Evolutionary conservation across 2,797 vertebrate genomes (phyloP), one percentile per base, ranked within the genome.

Genomic region (Chaenodraco wilsoni): DNA sequence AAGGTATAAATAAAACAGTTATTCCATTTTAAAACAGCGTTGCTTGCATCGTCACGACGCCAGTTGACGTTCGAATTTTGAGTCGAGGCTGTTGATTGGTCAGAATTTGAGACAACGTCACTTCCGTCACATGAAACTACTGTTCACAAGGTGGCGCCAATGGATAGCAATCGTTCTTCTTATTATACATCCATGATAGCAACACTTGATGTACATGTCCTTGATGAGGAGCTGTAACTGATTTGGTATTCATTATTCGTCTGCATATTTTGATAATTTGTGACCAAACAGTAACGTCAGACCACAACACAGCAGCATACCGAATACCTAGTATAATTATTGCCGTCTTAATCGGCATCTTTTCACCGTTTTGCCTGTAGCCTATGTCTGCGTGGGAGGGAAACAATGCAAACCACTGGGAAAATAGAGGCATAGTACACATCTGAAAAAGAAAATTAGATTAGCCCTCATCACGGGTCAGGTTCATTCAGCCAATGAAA

Each of bases 1-100:
- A 40, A 59, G 8, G 1, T 1, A 21, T 14, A 1, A 72, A 79
- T 70, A 69, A 9, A 40, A 37, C 6, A 37, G 8, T 37, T 37
- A 37, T 48, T 6, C 1, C 1, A 55, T 65, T 62, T 57, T 16
- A 12, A 23, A 43, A 5, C 27, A 7, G 3, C 2, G 2, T 4
- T 1, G 16, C 12, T n/a, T 10, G 27, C 45, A 37, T 54, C 64
- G 4, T 27, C 23, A 16, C 1, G 49, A 48, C 0, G 7, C 9
- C 9, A 49, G 70, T 79, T 81, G 65, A 51, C 50, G 58, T 94
- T 94, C 87, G 83, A 94, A 94, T 88, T 79, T 17, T 54, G 90
- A 75, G 71, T 59, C 72, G 45, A 49, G 72, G 2, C 37, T 7
- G 33, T 50, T 90, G 88, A 93, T 93, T 94, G 93, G 93, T 63